A percentile compares a stretch with the other conserved stretches of the same genome.
phyloP scores from a whole-genome alignment of 2,888 invertebrate species.

The Hesperia comma region DNA sequence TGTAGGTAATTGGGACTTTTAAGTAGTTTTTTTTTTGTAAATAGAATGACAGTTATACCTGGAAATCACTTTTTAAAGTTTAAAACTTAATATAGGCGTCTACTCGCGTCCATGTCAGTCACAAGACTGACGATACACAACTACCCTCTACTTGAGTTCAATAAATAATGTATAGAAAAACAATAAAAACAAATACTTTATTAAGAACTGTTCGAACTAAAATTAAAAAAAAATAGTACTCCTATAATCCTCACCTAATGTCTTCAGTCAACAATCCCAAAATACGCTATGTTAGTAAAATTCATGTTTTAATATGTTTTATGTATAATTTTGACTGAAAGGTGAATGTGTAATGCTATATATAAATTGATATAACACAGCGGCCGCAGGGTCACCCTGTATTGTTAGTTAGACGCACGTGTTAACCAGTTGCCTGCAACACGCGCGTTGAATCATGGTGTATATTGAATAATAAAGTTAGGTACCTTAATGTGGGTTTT shows the following conservation, averaged over 20 bases:
- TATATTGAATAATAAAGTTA: conserved; percentile 21
- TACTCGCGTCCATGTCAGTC: no score
- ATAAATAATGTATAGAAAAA: no score
- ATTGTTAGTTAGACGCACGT: neutral
- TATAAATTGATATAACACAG: conserved; percentile 2
- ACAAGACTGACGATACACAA: no score
- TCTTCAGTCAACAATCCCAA: neutral
- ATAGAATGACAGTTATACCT: no score
- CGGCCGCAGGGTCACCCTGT: conserved; percentile 8
- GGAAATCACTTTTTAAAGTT: no score
- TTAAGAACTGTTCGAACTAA: no score
- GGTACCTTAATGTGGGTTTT: conserved; percentile 11
- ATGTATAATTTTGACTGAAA: conserved; percentile 18
- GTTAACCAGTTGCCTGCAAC: neutral
- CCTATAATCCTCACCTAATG: neutral
- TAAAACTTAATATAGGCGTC: no score
- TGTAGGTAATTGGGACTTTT: neutral
- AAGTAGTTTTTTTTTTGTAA: no score
- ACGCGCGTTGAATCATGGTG: conserved; percentile 23
- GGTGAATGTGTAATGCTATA: neutral
- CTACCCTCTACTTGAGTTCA: no score
- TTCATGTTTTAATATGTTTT: conserved; percentile 7
- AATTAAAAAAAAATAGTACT: neutral
- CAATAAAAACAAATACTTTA: no score
- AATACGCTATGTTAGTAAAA: conserved; percentile 8